phyloP scores from a whole-genome alignment of 1,140 invertebrate genomes.

The Pseudoatta argentina region DNA sequence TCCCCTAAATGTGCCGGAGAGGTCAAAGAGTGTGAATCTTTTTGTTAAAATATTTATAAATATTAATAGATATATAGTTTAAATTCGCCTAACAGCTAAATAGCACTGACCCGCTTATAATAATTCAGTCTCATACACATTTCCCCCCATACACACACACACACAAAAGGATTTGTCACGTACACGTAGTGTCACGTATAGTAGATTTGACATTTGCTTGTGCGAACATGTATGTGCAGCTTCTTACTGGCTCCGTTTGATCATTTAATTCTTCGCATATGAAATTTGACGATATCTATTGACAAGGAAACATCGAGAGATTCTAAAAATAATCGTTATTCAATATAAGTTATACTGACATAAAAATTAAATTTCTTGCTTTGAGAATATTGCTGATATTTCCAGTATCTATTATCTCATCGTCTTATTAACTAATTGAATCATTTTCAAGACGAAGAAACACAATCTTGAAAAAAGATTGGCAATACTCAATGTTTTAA shows the following conservation, averaged over 20 bases:
- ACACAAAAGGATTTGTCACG: too few relatives aligned
- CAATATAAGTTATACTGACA: neutral
- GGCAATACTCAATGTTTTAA: neutral
- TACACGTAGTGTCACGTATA: too few relatives aligned
- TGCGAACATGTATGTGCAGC: too few relatives aligned
- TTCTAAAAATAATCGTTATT: neutral
- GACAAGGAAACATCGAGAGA: neutral
- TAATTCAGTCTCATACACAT: too few relatives aligned
- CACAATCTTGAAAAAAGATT: neutral
- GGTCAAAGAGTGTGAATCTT: too few relatives aligned
- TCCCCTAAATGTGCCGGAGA: too few relatives aligned
- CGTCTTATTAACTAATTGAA: neutral
- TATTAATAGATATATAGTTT: too few relatives aligned
- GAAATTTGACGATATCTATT: neutral
- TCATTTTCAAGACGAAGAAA: neutral
- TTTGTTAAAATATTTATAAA: too few relatives aligned
- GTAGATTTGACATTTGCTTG: too few relatives aligned
- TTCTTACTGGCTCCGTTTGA: neutral
- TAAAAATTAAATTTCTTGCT: neutral
- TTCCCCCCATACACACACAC: too few relatives aligned
- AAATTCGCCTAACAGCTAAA: too few relatives aligned
- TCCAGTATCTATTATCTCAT: neutral
- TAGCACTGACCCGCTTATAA: too few relatives aligned
- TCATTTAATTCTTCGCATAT: neutral
- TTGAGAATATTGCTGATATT: neutral